Percentiles rank a stretch among this genome's conserved stretches.
These are phyloP conservation scores for Chamaetylas fuelleborni DNA, from an alignment of 2,113 vertebrate species.

Conservation along the genomic window DNA sequence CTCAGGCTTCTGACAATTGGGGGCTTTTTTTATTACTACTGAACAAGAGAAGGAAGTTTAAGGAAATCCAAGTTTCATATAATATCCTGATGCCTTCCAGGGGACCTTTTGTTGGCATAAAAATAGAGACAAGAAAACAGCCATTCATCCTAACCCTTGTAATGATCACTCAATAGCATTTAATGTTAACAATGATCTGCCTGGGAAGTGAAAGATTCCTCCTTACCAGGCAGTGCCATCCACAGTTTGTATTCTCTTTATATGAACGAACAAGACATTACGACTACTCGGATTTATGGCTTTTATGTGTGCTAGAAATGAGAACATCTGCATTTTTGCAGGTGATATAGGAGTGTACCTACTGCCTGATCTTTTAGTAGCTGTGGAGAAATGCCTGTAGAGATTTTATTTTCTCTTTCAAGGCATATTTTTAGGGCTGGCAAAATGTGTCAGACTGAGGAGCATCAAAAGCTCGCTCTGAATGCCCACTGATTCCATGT, in stretches of 20 bases:
- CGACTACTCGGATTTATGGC: background rate
- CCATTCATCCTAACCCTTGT: background rate
- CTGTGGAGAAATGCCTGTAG: background rate
- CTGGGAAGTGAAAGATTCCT: background rate
- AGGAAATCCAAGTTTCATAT: background rate
- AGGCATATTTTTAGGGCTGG: background rate
- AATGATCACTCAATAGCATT: background rate
- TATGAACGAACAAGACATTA: background rate
- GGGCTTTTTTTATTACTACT: background rate
- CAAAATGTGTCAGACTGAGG: background rate
- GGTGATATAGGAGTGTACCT: background rate
- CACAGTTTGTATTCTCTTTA: background rate
- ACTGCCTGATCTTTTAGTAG: background rate
- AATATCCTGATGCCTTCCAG: background rate
- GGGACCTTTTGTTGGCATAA: background rate
- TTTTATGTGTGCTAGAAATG: slow-evolving; percentile 9
- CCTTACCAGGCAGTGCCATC: background rate
- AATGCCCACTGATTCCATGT: background rate
- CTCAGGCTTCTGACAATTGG: background rate
- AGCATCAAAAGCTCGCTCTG: background rate
- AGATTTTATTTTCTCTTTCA: slow-evolving; percentile 12
- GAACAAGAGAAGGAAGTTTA: background rate
- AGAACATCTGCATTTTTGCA: slow-evolving; percentile 34
- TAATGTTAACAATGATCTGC: background rate
- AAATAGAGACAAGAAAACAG: background rate